A percentile compares a stretch with the other conserved stretches of the same genome.
Conservation (phyloP, 2,888 invertebrate genomes). For the Dolomedes plantarius region DNA sequence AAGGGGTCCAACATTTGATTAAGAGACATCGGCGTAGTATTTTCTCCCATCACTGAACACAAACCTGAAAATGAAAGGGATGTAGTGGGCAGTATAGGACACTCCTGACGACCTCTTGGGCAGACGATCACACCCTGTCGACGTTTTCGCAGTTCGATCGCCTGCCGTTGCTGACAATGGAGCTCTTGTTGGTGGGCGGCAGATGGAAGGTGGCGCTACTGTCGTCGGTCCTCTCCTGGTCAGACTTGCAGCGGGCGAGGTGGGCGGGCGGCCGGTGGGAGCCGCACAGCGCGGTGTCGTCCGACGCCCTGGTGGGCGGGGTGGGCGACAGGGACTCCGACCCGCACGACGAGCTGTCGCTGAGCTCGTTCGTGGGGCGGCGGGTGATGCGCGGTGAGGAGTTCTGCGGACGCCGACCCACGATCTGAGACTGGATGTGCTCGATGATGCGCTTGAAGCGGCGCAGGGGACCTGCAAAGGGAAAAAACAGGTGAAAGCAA, state of each 20-base stretch:
- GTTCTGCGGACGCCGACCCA: slow-evolving; percentile 77
- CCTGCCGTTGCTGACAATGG: slow-evolving; percentile 45
- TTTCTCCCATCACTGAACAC: too few species aligned
- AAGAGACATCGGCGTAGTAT: too few species aligned
- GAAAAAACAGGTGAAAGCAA: too few species aligned
- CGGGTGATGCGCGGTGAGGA: slow-evolving; percentile 76
- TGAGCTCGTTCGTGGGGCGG: slow-evolving; percentile 82
- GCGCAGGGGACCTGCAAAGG: slow-evolving; percentile 88
- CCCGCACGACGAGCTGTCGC: slow-evolving; percentile 84
- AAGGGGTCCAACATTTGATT: too few species aligned
- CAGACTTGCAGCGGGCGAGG: slow-evolving; percentile 74
- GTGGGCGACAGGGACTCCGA: slow-evolving; percentile 80
- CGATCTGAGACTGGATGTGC: slow-evolving; percentile 92
- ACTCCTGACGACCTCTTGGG: slow-evolving; percentile 6
- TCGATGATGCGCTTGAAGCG: slow-evolving; percentile 97
- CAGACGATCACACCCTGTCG: slow-evolving; percentile 50
- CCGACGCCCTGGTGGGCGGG: slow-evolving; percentile 73
- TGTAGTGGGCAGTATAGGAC: too few species aligned
- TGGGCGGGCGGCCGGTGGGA: slow-evolving; percentile 38
- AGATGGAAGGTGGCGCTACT: slow-evolving; percentile 53
- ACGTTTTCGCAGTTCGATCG: slow-evolving; percentile 61
- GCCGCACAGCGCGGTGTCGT: slow-evolving; percentile 70
- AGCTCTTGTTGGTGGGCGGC: slow-evolving; percentile 25
- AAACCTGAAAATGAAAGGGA: too few species aligned
- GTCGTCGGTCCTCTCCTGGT: slow-evolving; percentile 73